Conservation (phyloP, 2,797 vertebrate species). For the Leptoclinus maculatus region DNA sequence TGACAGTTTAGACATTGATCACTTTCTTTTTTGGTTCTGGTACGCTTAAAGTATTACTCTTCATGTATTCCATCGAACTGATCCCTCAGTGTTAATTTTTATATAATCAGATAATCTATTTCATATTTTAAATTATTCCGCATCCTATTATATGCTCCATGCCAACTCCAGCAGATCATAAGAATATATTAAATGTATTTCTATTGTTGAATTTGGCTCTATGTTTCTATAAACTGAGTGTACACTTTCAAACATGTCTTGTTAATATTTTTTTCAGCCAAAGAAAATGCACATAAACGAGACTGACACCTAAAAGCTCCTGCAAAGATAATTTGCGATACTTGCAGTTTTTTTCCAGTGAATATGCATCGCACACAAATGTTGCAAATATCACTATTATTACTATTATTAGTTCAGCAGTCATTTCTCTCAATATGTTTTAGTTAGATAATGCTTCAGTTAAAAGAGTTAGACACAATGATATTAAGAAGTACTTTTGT, state of each 20-base stretch:
- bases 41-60: background rate
- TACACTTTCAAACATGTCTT: constrained; percentile 18
- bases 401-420: constrained; percentile 22
- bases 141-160: constrained; percentile 6
- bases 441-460: constrained; percentile 9
- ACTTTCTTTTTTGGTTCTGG: background rate
- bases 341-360: constrained; percentile 1
- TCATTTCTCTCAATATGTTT: background rate
- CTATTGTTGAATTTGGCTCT: constrained; percentile 27
- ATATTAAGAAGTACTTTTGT: constrained; percentile 10
- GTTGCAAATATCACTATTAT: background rate
- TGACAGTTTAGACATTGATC: background rate
- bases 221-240: constrained; percentile 7
- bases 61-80: constrained; percentile 12
- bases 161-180: background rate
- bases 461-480: constrained; percentile 10
- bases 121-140: background rate
- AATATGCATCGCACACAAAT: constrained; percentile 17
- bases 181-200: constrained; percentile 37
- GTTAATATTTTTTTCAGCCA: background rate
- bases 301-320: constrained; percentile 2
- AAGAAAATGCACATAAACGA: constrained; percentile 9
- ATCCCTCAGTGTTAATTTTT: background rate
- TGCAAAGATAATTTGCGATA: background rate
- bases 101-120: constrained; percentile 18